phyloP scores from a whole-genome alignment of 2,797 vertebrate species.

The Arctocebus calabarensis region DNA sequence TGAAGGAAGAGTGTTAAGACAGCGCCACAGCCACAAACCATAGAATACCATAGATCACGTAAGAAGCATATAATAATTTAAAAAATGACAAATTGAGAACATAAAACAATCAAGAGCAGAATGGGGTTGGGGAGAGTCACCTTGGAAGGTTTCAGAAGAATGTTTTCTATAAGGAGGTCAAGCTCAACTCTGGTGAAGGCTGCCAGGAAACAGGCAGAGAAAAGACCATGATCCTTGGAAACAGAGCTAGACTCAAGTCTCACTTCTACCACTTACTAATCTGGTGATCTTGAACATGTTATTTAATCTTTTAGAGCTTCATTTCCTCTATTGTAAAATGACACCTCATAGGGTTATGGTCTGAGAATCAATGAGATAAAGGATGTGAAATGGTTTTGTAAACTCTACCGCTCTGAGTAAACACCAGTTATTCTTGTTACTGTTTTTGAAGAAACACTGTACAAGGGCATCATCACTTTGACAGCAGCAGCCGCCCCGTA shows the following conservation, averaged over 20 bases:
- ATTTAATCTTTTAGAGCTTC: not conserved
- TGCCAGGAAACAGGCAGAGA: not conserved
- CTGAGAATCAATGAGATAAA: not conserved
- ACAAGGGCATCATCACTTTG: conserved; percentile 5
- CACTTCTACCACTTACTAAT: not conserved
- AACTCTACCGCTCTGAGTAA: not conserved
- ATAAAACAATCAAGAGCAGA: not conserved
- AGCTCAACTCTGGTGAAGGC: rapidly evolving
- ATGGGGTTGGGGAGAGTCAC: not conserved
- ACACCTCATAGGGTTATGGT: not conserved
- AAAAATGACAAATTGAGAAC: not conserved
- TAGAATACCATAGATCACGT: not conserved
- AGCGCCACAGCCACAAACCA: not conserved
- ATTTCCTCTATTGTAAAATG: not conserved
- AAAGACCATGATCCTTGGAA: not conserved
- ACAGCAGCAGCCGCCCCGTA: not conserved
- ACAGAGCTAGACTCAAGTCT: not conserved
- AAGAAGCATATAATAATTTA: not conserved
- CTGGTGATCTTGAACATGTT: not conserved
- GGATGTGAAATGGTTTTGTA: not conserved
- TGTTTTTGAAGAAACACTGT: conserved; percentile 55
- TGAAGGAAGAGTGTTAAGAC: not conserved
- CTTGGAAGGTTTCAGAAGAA: not conserved
- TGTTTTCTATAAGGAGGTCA: not conserved
- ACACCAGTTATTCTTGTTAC: not conserved